Evolutionary conservation across 2,888 invertebrate species (phyloP).

Genomic region (Volucella zonaria): DNA sequence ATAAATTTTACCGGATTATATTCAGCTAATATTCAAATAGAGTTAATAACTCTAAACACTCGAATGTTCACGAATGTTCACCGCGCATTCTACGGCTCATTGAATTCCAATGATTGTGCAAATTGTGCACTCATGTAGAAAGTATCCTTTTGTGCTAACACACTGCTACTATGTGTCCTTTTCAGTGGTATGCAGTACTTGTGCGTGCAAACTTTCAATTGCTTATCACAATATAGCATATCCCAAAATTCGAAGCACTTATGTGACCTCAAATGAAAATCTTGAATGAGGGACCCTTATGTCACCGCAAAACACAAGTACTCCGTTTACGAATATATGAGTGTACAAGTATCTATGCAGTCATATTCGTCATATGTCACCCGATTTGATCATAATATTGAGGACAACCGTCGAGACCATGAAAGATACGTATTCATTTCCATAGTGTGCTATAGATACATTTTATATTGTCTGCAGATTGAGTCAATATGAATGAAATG

Average conservation of each 20-base stretch:
- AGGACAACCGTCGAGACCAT: slow-evolving; percentile 17
- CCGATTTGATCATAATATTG: slow-evolving; percentile 39
- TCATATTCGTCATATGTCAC: slow-evolving; percentile 16
- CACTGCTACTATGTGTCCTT: not conserved
- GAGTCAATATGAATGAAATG: slow-evolving; percentile 44
- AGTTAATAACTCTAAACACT: slow-evolving; percentile 2
- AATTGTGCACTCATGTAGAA: slow-evolving; percentile 49
- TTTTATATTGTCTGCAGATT: slow-evolving; percentile 35
- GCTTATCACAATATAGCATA: slow-evolving; percentile 30
- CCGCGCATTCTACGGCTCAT: slow-evolving; percentile 32
- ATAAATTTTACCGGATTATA: too few species aligned
- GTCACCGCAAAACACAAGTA: not conserved
- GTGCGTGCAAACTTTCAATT: slow-evolving; percentile 48
- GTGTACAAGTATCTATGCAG: slow-evolving; percentile 11
- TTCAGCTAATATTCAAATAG: not conserved
- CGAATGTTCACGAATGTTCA: slow-evolving; percentile 38
- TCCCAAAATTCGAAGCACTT: slow-evolving; percentile 42
- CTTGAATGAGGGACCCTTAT: slow-evolving; percentile 60
- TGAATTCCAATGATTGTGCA: slow-evolving; percentile 33
- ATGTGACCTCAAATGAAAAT: slow-evolving; percentile 43
- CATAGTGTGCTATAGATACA: slow-evolving; percentile 5
- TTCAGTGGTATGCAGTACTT: too few species aligned
- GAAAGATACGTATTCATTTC: slow-evolving; percentile 11
- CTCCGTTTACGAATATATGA: slow-evolving; percentile 19
- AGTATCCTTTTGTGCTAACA: slow-evolving; percentile 32